These are phyloP conservation scores for Botia almorhae DNA, from an alignment of 2,797 vertebrate species.

Conservation along the genomic window DNA sequence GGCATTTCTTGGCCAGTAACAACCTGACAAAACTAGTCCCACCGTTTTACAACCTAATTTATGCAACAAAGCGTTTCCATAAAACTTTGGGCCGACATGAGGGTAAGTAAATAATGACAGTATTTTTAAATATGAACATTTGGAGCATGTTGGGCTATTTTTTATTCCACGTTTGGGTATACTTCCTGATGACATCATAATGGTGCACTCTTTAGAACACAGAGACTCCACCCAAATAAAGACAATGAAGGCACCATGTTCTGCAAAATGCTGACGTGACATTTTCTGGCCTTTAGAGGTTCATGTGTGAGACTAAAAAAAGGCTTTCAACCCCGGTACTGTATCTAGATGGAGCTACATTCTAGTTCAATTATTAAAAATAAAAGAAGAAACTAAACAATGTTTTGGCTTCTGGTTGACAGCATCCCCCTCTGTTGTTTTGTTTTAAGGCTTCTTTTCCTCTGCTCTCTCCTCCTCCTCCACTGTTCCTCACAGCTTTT, in stretches of 20 bases:
- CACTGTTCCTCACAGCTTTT: constrained; percentile 57
- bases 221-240: constrained; percentile 68
- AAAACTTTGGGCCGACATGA: neutral
- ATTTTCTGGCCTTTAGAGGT: constrained; percentile 78
- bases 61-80: neutral
- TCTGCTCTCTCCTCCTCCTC: constrained; percentile 43
- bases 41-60: neutral
- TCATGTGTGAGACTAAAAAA: constrained; percentile 72
- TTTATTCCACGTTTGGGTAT: neutral
- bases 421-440: constrained; percentile 57
- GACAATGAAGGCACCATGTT: constrained; percentile 75
- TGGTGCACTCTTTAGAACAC: neutral
- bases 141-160: neutral
- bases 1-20: neutral
- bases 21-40: neutral
- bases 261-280: constrained; percentile 79
- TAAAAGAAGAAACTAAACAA: constrained; percentile 65
- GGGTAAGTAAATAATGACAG: constrained; percentile 5
- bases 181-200: constrained; percentile 19
- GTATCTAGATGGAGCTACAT: constrained; percentile 85
- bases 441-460: constrained; percentile 70
- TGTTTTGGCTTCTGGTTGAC: constrained; percentile 73
- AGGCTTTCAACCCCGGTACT: constrained; percentile 52
- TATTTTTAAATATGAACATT: neutral
- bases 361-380: constrained; percentile 68